These are phyloP conservation scores for Omphaloscelis lunosa DNA, from an alignment of 2,888 invertebrate genomes.

Conservation along the genomic window DNA sequence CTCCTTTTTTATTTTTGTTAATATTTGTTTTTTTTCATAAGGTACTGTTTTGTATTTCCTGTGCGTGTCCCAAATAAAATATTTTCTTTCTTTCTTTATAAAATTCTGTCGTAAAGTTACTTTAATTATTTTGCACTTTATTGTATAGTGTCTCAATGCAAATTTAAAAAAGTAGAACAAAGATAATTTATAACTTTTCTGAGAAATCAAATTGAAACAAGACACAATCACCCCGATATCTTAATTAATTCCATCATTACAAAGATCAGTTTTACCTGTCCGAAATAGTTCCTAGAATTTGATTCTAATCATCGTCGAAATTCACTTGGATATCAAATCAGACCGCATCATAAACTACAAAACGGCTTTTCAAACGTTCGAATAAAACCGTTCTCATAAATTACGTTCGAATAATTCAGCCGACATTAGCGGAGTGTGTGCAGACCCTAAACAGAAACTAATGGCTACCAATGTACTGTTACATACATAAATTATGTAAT, in stretches of 20 bases:
- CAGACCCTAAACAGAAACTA: conserved; percentile 57
- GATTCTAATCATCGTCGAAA: conserved; percentile 42
- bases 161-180: background rate
- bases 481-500: conserved; percentile 69
- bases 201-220: conserved; percentile 6
- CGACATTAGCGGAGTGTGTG: conserved; percentile 44
- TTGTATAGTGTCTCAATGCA: background rate
- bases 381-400: conserved; percentile 61
- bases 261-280: conserved; percentile 23
- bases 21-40: too few species aligned
- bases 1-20: too few species aligned
- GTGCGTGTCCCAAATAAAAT: too few species aligned
- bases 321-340: conserved; percentile 35
- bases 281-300: conserved; percentile 40
- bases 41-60: too few species aligned
- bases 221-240: conserved; percentile 14
- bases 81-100: too few species aligned
- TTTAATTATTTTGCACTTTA: background rate
- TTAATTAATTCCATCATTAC: conserved; percentile 21
- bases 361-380: conserved; percentile 40
- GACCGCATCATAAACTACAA: conserved; percentile 56
- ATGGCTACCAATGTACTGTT: conserved; percentile 62
- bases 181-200: conserved; percentile 1
- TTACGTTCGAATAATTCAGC: conserved; percentile 41
- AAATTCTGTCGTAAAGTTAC: conserved; percentile 2